Percentiles rank a stretch among this genome's conserved stretches.
These are phyloP conservation scores for Scomber japonicus DNA, from an alignment of 2,113 vertebrate genomes.

Conservation along the genomic window DNA sequence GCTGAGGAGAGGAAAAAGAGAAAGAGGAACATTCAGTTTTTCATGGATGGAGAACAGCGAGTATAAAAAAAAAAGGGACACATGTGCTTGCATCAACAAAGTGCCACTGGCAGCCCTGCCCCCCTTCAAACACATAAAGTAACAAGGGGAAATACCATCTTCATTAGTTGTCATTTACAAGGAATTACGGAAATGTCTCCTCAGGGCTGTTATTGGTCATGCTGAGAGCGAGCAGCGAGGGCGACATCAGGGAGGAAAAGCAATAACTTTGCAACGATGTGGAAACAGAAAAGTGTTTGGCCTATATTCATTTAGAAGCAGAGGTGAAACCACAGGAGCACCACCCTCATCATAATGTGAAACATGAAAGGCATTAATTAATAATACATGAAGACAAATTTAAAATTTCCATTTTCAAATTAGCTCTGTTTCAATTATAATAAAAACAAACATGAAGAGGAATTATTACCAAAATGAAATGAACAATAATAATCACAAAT, in stretches of 20 bases:
- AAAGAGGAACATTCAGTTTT: conserved; percentile 3
- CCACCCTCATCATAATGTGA: neutral
- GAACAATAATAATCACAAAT: too few relatives aligned
- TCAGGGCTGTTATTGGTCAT: conserved; percentile 74
- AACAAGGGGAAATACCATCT: conserved; percentile 60
- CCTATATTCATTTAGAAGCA: conserved; percentile 44
- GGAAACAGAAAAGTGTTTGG: conserved; percentile 42
- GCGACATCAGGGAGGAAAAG: neutral
- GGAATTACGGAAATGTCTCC: conserved; percentile 67
- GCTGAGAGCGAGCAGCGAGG: conserved; percentile 9
- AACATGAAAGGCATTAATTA: neutral
- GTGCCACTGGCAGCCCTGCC: conserved; percentile 20
- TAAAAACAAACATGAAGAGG: too few relatives aligned
- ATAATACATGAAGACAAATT: too few relatives aligned
- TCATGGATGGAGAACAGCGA: neutral
- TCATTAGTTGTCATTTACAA: conserved; percentile 80
- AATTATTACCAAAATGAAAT: too few relatives aligned
- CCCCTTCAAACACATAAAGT: conserved; percentile 48
- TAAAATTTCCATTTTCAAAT: neutral
- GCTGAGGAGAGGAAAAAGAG: conserved; percentile 12
- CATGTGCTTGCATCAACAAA: conserved; percentile 27
- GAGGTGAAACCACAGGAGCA: neutral
- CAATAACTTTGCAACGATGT: conserved; percentile 24
- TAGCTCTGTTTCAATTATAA: neutral
- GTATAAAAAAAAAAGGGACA: conserved; percentile 5